These are phyloP conservation scores for Mus caroli DNA, from an alignment of 2,797 vertebrate species.

Conservation along the genomic window DNA sequence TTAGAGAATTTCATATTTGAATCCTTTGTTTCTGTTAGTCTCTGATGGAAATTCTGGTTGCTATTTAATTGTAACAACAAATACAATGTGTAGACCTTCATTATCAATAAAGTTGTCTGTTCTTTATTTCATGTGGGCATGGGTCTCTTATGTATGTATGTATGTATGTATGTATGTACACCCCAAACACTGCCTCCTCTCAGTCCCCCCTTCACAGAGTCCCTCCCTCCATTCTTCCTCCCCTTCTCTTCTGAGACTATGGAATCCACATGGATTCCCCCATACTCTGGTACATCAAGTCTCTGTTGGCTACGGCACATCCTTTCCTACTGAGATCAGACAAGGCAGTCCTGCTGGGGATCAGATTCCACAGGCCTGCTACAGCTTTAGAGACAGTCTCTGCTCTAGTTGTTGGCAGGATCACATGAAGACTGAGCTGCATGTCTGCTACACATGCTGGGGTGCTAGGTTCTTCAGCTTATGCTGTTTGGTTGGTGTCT, in stretches of 20 bases:
- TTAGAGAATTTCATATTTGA: neutral
- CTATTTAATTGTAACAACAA: neutral
- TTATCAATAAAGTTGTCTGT: too few relatives aligned
- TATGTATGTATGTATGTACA: too few relatives aligned
- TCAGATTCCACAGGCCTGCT: neutral
- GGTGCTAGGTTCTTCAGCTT: neutral
- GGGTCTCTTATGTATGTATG: neutral
- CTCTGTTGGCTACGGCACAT: neutral
- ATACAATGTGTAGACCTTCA: neutral
- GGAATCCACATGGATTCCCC: neutral
- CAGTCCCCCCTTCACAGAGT: neutral
- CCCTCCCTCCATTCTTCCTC: neutral
- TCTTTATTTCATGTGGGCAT: neutral
- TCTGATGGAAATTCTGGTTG: neutral
- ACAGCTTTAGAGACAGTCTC: neutral
- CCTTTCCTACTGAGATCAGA: neutral
- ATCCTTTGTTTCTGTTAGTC: neutral
- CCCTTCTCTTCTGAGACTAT: neutral
- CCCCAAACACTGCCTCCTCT: too few relatives aligned
- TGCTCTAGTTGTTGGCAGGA: neutral
- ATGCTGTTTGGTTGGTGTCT: neutral
- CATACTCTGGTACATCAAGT: neutral
- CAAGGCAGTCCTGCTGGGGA: neutral
- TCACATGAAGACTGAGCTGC: neutral
- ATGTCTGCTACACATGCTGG: neutral